Base-by-base conservation (phyloP, 2,797 vertebrate species). In the Gambelia wislizenii region DNA sequence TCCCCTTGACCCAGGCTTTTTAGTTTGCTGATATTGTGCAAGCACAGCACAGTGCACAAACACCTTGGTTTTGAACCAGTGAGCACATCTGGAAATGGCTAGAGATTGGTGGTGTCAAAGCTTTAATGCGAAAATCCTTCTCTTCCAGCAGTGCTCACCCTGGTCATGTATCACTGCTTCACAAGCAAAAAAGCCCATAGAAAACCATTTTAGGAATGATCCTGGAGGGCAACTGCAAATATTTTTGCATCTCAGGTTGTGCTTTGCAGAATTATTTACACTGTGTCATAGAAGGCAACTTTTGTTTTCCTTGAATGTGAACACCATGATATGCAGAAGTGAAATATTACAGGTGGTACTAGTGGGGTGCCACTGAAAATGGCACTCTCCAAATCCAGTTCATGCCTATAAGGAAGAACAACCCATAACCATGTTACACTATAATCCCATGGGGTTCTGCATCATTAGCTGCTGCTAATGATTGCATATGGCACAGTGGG, bases 181-280 rank as follows among this genome's bases (percentile, higher is more conserved):
- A 33, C 6, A 67, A 67, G 3, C 9, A 13, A 67, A 67, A 64
- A 25, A 64, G 27, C 6, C 64, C 64, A 67, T 13, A 42, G 82
- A 39, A 77, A 79, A 69, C 49, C 12, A 77, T 49, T 85, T 85
- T n/a, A 33, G 56, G 25, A 72, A n/a, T 39, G 22, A 80, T 14
- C 30, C 87, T 72, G 20, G 49, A 56, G 75, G 84, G 44, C 74
- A 42, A 54, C 22, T 89, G 72, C 69, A 67, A 84, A 56, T 67
- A 42, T 52, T 67, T 56, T 85, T 84, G 18, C n/a, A 49, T 81
- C 59, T 52, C 12, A 64, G 10, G 18, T 52, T 36, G 67, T 52
- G 56, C 14, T 49, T 80, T 77, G 47, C 36, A 69, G 8, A 64
- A 83, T 76, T 30, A 87, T 77, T 77, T 67, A 67, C 56, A 47